phyloP scores from a whole-genome alignment of 1,140 invertebrate species.

The Nixonia krombeini region DNA sequence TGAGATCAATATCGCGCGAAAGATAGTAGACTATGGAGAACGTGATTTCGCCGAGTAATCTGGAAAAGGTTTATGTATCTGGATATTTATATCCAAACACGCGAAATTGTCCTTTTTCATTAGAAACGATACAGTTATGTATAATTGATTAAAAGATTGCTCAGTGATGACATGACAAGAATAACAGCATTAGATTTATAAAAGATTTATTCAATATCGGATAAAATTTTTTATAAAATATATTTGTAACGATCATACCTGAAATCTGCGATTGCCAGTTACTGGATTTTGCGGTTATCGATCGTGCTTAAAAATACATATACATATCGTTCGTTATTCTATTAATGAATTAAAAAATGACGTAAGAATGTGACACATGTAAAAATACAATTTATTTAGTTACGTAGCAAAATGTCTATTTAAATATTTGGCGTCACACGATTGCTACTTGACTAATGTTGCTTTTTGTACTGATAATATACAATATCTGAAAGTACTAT shows the following conservation, averaged over 20 bases:
- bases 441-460: constrained; percentile 62
- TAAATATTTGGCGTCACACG: constrained; percentile 70
- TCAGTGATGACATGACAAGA: constrained; percentile 39
- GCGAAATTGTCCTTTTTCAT: constrained; percentile 28
- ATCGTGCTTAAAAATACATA: constrained; percentile 9
- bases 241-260: constrained; percentile 13
- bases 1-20: too few species aligned
- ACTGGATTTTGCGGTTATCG: constrained; percentile 12
- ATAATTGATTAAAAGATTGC: constrained; percentile 40
- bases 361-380: constrained; percentile 43
- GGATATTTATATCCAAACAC: too few species aligned
- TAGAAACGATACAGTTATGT: constrained; percentile 48
- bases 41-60: too few species aligned
- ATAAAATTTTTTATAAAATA: constrained; percentile 11
- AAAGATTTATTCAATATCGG: constrained; percentile 27
- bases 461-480: constrained; percentile 63
- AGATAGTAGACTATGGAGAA: too few species aligned
- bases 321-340: constrained; percentile 35
- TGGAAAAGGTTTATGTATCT: too few species aligned
- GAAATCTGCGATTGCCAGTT: background rate
- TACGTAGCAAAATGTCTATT: constrained; percentile 70
- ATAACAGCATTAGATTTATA: constrained; percentile 22
- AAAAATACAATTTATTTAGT: constrained; percentile 61
- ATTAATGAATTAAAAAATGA: constrained; percentile 33
- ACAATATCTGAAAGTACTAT: constrained; percentile 67